These are phyloP conservation scores for Scalopus aquaticus DNA, from an alignment of 2,113 vertebrate species.

Conservation along the genomic window DNA sequence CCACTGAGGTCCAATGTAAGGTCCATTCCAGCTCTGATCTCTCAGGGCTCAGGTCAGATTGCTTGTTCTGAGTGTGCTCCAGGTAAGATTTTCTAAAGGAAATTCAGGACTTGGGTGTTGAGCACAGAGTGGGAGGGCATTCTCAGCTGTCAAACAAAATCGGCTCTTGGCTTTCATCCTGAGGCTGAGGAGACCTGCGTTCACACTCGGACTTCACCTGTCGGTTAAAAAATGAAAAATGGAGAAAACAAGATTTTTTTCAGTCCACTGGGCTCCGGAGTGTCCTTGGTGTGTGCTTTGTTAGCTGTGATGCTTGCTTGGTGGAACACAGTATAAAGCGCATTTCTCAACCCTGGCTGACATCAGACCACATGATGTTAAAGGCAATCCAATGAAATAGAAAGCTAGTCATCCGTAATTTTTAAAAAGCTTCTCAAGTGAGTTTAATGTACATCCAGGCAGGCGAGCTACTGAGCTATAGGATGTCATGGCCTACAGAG, in stretches of 20 bases:
- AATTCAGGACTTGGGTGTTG: neutral
- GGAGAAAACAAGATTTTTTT: neutral
- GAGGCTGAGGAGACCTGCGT: neutral
- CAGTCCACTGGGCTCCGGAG: neutral
- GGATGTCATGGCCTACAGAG: neutral
- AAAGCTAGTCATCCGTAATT: neutral
- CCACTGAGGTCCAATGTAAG: neutral
- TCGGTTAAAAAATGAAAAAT: conserved; percentile 23
- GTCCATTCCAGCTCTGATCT: neutral
- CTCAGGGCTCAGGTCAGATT: neutral
- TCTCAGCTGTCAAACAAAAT: neutral
- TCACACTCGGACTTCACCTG: neutral
- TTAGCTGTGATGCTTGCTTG: neutral
- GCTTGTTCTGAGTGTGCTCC: neutral
- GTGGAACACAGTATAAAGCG: neutral
- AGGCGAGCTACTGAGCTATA: neutral
- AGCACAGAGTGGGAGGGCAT: neutral
- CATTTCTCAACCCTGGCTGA: neutral
- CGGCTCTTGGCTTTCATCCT: neutral
- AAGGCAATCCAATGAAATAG: neutral
- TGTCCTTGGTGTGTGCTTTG: neutral
- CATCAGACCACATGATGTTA: neutral
- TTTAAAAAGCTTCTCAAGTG: neutral
- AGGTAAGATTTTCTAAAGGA: neutral
- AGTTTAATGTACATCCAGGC: neutral